Percentiles rank a stretch among this genome's conserved stretches.
Conservation (phyloP, 2,113 vertebrate species). For the Lepus americanus region DNA sequence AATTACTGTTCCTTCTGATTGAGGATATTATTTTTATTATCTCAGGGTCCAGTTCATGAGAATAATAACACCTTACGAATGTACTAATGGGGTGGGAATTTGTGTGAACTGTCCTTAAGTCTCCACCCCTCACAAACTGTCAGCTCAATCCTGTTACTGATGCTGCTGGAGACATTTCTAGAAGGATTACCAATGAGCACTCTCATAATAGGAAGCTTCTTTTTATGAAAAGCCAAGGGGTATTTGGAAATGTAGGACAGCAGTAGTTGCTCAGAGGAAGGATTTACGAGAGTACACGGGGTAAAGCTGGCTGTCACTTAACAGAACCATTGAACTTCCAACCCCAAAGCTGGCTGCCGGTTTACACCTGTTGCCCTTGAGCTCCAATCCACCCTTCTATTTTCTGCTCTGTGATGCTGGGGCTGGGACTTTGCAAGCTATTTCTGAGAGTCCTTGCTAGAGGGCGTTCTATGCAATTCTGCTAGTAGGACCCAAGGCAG, state of each 20-base stretch:
- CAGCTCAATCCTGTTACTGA: neutral
- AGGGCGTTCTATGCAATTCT: neutral
- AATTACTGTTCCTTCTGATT: slow-evolving; percentile 55
- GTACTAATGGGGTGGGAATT: neutral
- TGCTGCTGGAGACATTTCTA: neutral
- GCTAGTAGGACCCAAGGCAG: neutral
- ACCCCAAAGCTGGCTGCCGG: neutral
- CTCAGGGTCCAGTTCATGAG: slow-evolving; percentile 49
- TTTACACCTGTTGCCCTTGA: neutral
- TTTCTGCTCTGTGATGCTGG: neutral
- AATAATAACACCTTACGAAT: neutral
- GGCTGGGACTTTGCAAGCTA: neutral
- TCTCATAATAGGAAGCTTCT: slow-evolving; percentile 22
- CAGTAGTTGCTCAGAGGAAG: neutral
- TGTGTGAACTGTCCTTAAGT: neutral
- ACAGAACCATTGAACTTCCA: neutral
- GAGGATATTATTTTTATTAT: slow-evolving; percentile 55
- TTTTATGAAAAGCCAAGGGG: slow-evolving; percentile 58
- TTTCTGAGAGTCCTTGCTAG: neutral
- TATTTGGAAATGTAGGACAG: neutral
- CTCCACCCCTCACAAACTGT: too few relatives aligned
- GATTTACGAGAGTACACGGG: neutral
- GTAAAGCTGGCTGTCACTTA: neutral
- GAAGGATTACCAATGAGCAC: neutral
- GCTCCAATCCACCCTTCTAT: neutral